Evolutionary conservation across 1,140 invertebrate genomes (phyloP), one percentile per base, ranked within the genome.

Genomic region (Sycobia sp.): DNA sequence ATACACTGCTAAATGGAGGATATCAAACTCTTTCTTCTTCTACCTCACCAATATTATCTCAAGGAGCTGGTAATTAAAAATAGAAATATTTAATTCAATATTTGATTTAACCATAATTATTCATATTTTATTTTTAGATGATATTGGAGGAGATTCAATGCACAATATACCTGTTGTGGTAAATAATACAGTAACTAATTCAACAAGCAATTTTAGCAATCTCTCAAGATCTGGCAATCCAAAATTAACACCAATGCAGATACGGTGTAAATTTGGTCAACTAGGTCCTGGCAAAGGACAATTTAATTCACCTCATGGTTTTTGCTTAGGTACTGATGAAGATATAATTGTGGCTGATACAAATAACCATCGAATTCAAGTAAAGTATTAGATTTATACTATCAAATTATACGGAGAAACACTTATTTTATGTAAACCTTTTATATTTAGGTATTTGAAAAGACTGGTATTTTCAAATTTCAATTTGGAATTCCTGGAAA

Each of bases 231-330:
- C 87, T 3, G 86, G 85, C 23, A 91, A 78, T 64, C 62, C 76
- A 22, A 83, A 92, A 76, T 85, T 90, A 11, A 89, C 89, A 5
- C 87, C 90, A 3, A 93, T 94, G 91, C 90, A 93, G 75, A 92
- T 90, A 72, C 88, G 94, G 46, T 92, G 89, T 77, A 97, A 97
- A 82, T 98, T 97, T 85, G 95, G 96, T 38, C 91, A 94, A 67
- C 82, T 97, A 47, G 96, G 96, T 36, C 90, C 92, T 46, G 89
- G 89, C 27, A 94, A 94, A 76, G 91, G 92, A 10, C 95, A 97
- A 78, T 97, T 98, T 69, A 97, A 95, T 80, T 97, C 95, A 13
- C 96, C 96, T 0, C 95, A 97, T 82, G 96, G 96, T 49, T 98
- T 98, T 82, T 98, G 96, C 78, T 84, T 98, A 36, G 95, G 95